Conservation (phyloP, 2,113 vertebrate species). For the Emydura subglobosa region DNA sequence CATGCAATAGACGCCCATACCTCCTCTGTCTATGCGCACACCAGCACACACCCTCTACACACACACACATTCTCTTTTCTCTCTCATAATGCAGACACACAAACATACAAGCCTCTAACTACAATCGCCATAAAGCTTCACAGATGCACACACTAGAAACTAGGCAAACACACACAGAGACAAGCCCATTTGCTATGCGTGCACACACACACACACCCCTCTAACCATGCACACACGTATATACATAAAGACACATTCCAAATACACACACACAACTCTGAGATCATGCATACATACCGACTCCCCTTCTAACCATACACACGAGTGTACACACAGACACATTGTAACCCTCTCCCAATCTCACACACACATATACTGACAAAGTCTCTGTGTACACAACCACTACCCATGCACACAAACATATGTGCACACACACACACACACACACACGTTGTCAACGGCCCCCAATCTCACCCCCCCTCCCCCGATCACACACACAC, state of each 20-base stretch:
- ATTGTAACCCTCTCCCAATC: too few relatives aligned
- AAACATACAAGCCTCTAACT: background rate
- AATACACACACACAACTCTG: background rate
- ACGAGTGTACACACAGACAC: too few relatives aligned
- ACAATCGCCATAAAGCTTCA: background rate
- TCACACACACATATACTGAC: background rate
- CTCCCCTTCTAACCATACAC: background rate
- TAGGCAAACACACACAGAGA: background rate
- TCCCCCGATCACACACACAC: too few relatives aligned
- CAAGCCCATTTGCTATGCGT: background rate
- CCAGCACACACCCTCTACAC: background rate
- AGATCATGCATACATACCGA: too few relatives aligned
- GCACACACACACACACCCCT: background rate
- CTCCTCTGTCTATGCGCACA: background rate
- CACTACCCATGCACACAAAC: too few relatives aligned
- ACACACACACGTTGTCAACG: too few relatives aligned
- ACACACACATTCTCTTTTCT: too few relatives aligned
- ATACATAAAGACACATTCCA: background rate
- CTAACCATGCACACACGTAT: background rate
- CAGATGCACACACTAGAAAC: background rate
- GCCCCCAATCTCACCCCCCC: too few relatives aligned
- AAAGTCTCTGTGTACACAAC: too few relatives aligned
- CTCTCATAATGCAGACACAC: too few relatives aligned
- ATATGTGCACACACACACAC: too few relatives aligned
- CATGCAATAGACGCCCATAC: fast-evolving